Percentiles rank a stretch among this genome's conserved stretches.
phyloP scores from a whole-genome alignment of 2,797 vertebrate genomes.

The Pseudomugil gertrudae region DNA sequence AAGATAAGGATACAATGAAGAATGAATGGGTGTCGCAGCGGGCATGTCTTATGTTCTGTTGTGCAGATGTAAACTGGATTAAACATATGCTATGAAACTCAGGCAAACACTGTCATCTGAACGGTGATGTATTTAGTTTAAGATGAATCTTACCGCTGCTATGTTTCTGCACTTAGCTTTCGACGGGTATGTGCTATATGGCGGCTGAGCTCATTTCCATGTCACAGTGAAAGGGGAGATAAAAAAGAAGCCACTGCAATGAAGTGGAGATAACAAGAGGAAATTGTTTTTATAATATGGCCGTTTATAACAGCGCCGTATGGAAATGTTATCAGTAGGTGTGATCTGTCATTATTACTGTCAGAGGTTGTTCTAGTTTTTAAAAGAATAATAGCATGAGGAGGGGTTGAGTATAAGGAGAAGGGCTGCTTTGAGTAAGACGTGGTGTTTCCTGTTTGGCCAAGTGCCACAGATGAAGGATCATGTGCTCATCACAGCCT shows the following conservation, averaged over 20 bases:
- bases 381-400: conserved; percentile 7
- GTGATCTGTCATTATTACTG: not conserved
- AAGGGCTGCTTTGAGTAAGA: conserved; percentile 31
- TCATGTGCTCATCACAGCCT: conserved; percentile 8
- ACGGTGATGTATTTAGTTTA: not conserved
- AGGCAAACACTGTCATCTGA: not conserved
- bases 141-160: not conserved
- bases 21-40: too few relatives aligned
- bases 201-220: conserved; percentile 49
- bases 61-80: not conserved
- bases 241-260: conserved; percentile 8
- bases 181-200: conserved; percentile 54
- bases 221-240: conserved; percentile 4
- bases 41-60: too few relatives aligned
- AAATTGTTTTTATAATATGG: conserved; percentile 18
- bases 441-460: conserved; percentile 39
- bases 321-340: conserved; percentile 19
- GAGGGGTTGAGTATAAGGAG: conserved; percentile 19
- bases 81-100: not conserved
- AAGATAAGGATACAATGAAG: not conserved
- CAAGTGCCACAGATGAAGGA: conserved; percentile 29
- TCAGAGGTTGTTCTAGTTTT: conserved; percentile 3
- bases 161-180: not conserved
- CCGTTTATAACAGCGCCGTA: conserved; percentile 11
- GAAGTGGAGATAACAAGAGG: conserved; percentile 17